phyloP scores from a whole-genome alignment of 1,140 invertebrate species.

The Lerema accius region DNA sequence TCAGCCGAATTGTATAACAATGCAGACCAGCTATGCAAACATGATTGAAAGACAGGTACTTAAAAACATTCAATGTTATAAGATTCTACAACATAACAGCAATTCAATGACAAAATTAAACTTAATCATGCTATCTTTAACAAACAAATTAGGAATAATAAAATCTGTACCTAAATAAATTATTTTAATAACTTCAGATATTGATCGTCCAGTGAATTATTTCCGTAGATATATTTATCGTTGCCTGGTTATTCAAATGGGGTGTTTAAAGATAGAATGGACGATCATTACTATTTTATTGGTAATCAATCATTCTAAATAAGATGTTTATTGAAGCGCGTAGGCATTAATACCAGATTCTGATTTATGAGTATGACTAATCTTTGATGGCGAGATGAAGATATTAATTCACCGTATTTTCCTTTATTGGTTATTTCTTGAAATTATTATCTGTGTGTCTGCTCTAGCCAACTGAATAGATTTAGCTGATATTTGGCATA shows the following conservation, averaged over 20 bases:
- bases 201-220: constrained; percentile 3
- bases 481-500: too few species aligned
- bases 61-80: neutral
- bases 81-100: neutral
- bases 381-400: constrained; percentile 22
- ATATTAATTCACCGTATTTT: too few species aligned
- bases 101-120: neutral
- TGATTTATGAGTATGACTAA: constrained; percentile 29
- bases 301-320: constrained; percentile 36
- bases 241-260: constrained; percentile 29
- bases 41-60: neutral
- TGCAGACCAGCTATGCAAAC: neutral
- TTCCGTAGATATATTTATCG: constrained; percentile 19
- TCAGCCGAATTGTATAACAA: neutral
- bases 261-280: constrained; percentile 41
- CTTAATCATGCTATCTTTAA: too few species aligned
- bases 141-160: too few species aligned
- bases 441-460: too few species aligned
- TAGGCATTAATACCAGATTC: constrained; percentile 19
- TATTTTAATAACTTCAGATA: too few species aligned
- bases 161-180: too few species aligned
- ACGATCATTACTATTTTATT: constrained; percentile 48
- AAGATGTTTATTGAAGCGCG: constrained; percentile 27
- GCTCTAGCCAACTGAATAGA: too few species aligned
- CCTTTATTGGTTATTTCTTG: too few species aligned